These are phyloP conservation scores for Caenorhabditis zanzibari DNA, from an alignment of 2,888 invertebrate species.

Conservation along the genomic window DNA sequence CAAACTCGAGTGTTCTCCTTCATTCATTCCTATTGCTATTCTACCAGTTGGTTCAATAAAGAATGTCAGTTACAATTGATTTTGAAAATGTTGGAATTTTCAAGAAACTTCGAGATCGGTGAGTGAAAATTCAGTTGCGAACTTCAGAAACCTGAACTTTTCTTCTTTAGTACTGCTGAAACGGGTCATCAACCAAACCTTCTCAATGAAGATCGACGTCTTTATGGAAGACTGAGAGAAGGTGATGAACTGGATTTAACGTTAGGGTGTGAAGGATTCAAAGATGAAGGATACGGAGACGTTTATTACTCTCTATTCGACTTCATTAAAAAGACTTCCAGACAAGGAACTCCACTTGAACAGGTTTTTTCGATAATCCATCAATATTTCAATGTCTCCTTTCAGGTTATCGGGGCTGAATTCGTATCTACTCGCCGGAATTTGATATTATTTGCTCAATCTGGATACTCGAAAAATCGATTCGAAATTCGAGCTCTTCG, in stretches of 20 bases:
- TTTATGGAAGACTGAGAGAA: background rate
- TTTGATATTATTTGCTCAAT: background rate
- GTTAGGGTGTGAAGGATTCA: background rate
- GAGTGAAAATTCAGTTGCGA: no score
- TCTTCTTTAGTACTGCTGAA: background rate
- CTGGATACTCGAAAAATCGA: background rate
- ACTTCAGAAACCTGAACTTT: background rate
- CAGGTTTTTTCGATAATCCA: background rate
- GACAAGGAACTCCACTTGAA: background rate
- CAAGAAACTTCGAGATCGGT: background rate
- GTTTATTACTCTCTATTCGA: conserved; percentile 1
- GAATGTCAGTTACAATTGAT: background rate
- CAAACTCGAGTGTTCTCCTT: no score
- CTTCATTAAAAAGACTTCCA: conserved; percentile 9
- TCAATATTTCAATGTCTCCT: background rate
- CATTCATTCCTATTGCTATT: background rate
- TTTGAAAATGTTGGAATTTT: background rate
- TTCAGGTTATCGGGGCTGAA: conserved; percentile 8
- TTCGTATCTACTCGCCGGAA: conserved; percentile 14
- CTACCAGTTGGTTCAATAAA: background rate
- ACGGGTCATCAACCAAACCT: background rate
- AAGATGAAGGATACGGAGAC: conserved; percentile 2
- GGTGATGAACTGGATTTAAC: background rate
- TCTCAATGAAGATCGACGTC: background rate
- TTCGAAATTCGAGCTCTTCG: conserved; percentile 6